A percentile compares a stretch with the other conserved stretches of the same genome.
Conservation (phyloP, 1,140 invertebrate genomes). For the Wiebesia pumilae region DNA sequence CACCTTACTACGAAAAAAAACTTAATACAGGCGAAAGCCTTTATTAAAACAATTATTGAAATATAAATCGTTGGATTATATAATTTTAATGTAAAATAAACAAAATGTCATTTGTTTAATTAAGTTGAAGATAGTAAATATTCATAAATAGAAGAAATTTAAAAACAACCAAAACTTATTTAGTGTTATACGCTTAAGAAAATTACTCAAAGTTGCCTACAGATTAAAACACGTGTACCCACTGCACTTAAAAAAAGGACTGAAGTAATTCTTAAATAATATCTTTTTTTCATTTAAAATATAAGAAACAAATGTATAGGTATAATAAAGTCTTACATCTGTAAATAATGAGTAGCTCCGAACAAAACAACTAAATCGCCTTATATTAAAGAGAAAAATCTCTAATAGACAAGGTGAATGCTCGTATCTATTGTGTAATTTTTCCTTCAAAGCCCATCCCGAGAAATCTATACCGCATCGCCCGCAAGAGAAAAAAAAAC, state of each 20-base stretch:
- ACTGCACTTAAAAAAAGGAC: no score
- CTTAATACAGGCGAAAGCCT: not conserved
- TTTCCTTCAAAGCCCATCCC: conserved; percentile 20
- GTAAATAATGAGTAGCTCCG: not conserved
- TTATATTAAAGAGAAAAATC: conserved; percentile 41
- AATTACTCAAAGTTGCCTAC: not conserved
- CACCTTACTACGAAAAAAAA: not conserved
- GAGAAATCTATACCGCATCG: conserved; percentile 16
- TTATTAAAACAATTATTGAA: no score
- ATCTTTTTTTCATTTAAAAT: not conserved
- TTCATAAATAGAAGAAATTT: not conserved
- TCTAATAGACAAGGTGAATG: conserved; percentile 19
- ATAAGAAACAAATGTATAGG: not conserved
- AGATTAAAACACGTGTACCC: not conserved
- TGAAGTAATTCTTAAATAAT: not conserved
- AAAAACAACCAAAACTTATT: not conserved
- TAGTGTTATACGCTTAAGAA: not conserved
- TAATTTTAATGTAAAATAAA: not conserved
- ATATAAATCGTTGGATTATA: not conserved
- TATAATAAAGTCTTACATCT: not conserved
- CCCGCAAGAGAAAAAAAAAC: conserved; percentile 20
- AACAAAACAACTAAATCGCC: conserved; percentile 22
- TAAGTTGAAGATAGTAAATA: not conserved
- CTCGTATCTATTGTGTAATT: conserved; percentile 14
- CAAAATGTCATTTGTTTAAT: not conserved